Base-by-base conservation (phyloP, 2,888 invertebrate species). In the Amblyteles armatorius region DNA sequence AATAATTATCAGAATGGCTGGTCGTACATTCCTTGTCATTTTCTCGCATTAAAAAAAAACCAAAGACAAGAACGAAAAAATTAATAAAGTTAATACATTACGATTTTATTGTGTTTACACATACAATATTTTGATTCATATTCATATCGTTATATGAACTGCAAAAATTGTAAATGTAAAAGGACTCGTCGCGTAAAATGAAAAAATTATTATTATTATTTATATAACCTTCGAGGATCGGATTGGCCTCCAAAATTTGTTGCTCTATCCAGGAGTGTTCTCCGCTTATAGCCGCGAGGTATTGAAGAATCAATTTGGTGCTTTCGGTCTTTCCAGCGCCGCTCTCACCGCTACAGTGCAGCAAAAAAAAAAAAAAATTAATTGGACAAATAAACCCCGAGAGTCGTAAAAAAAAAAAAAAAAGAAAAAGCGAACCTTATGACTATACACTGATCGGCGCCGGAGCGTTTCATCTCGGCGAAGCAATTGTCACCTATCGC, bases 231-330 rank as follows among this genome's bases (percentile, higher is more conserved):
- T 99, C 99, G 92, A 99, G 95, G 88, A 99, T 98, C 0, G 99
- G 99, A 95, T 99, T 99, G 0, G 99, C 98, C 94, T 99, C 99
- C 87, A 99, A 96, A 83, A 99, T 99, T 94, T 99, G 99, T 92
- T 99, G 98, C 94, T 99, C 99, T 84, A 99, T 98, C 99, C 99
- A 99, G 0, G 98, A 98, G 94, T 99, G 99, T 92, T 99, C 98
- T 0, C 98, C 99, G 92, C 98, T 98, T 13, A 98, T 97, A 0
- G 98, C 97, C 1, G 99, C 98, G 90, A 99, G 94, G 94, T 99
- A 99, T 94, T 99, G 99, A 0, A 99, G 95, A 87, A 99, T 97
- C 80, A 99, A 94, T 94, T 99, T 99, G 1, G 99, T 99, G 92
- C 98, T 98, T 94, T 99, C 99, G 0, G 99, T 99, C 95, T 99